These are phyloP conservation scores for Scaptomyza parva DNA, from an alignment of 2,888 invertebrate species.

Conservation along the genomic window DNA sequence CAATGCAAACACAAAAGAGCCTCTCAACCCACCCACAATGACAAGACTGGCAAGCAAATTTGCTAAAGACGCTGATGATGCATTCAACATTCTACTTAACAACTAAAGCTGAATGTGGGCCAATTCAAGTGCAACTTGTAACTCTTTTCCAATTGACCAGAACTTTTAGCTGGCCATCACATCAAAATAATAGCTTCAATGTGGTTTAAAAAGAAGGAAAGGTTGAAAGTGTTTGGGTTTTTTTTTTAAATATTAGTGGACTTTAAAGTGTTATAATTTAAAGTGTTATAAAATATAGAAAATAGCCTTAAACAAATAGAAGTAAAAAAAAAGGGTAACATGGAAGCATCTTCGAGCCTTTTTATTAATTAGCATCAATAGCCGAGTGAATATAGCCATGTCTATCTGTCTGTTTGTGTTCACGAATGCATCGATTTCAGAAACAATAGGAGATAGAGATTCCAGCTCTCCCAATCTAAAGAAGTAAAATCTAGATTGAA, in stretches of 20 bases:
- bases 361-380: too few species aligned
- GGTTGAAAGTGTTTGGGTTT: too few species aligned
- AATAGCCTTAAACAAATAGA: too few species aligned
- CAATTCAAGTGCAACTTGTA: conserved; percentile 23
- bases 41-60: conserved; percentile 11
- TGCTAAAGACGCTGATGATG: conserved; percentile 50
- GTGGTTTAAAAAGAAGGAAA: neutral
- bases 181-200: neutral
- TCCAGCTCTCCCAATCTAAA: too few species aligned
- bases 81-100: conserved; percentile 36
- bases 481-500: too few species aligned
- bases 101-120: conserved; percentile 36
- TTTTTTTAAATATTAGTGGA: neutral
- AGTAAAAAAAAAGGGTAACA: too few species aligned
- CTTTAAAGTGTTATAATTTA: neutral
- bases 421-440: too few species aligned
- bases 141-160: conserved; percentile 2
- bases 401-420: too few species aligned
- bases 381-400: too few species aligned
- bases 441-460: too few species aligned
- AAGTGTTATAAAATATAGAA: too few species aligned
- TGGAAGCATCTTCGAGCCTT: too few species aligned
- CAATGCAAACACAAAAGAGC: conserved; percentile 42
- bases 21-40: neutral
- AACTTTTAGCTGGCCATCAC: conserved; percentile 12